phyloP scores from a whole-genome alignment of 2,113 vertebrate species.

The Speoplatyrhinus poulsoni region DNA sequence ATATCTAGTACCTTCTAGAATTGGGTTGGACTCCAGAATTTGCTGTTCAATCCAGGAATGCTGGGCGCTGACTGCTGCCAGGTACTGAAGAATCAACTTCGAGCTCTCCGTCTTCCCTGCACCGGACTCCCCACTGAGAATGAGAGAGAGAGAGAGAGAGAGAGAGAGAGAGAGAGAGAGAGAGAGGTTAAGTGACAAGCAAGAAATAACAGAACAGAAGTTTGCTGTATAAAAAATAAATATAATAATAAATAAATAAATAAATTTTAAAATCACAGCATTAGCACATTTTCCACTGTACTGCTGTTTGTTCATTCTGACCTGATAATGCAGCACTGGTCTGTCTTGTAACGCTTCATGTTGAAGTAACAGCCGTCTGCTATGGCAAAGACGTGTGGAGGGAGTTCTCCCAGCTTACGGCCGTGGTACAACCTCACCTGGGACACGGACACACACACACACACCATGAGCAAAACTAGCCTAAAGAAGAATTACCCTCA shows the following conservation, averaged over 20 bases:
- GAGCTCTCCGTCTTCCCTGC: conserved; percentile 95
- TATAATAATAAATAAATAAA: not conserved
- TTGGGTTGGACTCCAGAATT: conserved; percentile 92
- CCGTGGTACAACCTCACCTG: conserved; percentile 80
- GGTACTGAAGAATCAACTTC: conserved; percentile 90
- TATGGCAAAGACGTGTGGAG: conserved; percentile 90
- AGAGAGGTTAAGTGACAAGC: not conserved
- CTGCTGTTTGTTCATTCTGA: conserved; percentile 40
- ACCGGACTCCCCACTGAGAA: conserved; percentile 89
- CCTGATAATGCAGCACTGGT: conserved; percentile 96
- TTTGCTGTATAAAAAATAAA: not conserved
- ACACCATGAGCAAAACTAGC: not conserved
- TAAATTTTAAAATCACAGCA: not conserved
- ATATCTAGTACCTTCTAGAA: conserved; percentile 86
- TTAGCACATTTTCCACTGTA: no score
- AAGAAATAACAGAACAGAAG: not conserved
- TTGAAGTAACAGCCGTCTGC: conserved; percentile 88
- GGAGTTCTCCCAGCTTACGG: conserved; percentile 83
- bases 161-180: not conserved
- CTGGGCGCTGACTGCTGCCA: conserved; percentile 88
- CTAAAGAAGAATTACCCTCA: not conserved
- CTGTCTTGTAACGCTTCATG: conserved; percentile 80
- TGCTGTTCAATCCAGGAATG: conserved; percentile 91
- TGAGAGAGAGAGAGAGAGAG: not conserved
- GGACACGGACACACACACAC: not conserved